These are phyloP conservation scores for Myrmecophaga tridactyla DNA, from an alignment of 2,113 vertebrate species.

Conservation along the genomic window DNA sequence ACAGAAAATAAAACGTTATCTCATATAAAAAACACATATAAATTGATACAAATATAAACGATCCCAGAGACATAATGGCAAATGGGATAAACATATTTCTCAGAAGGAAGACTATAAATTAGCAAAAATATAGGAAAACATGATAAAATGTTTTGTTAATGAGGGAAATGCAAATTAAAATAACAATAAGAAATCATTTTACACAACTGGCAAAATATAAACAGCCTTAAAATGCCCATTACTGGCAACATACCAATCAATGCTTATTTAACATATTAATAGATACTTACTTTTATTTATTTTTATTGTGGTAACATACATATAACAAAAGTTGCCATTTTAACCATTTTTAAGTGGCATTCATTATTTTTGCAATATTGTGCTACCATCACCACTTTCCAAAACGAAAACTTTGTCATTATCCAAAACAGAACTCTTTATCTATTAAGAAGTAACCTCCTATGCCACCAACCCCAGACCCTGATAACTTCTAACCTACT, in stretches of 20 bases:
- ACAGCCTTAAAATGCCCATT: background rate
- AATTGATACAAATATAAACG: background rate
- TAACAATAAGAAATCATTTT: background rate
- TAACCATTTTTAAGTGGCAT: too few species aligned
- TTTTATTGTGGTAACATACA: too few species aligned
- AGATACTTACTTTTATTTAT: too few species aligned
- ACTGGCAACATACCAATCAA: background rate
- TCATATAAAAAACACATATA: background rate
- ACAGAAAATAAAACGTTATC: background rate
- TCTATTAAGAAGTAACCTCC: too few species aligned
- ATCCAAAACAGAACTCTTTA: too few species aligned
- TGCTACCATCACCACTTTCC: too few species aligned
- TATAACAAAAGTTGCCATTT: too few species aligned
- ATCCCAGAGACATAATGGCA: background rate
- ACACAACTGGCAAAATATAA: background rate
- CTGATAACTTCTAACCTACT: too few species aligned
- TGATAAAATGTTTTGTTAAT: background rate
- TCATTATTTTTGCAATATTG: too few species aligned
- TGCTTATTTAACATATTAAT: background rate
- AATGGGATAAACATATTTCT: background rate
- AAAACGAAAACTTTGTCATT: too few species aligned
- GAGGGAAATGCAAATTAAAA: background rate
- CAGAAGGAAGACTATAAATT: background rate
- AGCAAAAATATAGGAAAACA: background rate
- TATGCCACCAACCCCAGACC: too few species aligned